Evolutionary conservation across 2,888 invertebrate genomes (phyloP), one percentile per base, ranked within the genome.

Genomic region (Caenorhabditis becei): DNA sequence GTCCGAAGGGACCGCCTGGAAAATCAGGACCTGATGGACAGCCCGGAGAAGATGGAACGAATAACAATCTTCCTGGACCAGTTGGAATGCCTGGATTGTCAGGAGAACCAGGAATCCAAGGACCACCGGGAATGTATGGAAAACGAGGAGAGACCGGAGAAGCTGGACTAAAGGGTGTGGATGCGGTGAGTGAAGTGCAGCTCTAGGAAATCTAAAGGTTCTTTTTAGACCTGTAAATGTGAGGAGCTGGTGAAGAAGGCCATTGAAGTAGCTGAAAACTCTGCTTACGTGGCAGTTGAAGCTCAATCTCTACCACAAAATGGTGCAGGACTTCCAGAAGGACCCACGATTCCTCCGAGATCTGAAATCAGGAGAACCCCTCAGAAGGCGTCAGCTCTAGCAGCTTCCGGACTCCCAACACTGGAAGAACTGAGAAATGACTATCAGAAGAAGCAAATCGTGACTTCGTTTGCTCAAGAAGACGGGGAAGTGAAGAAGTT

Each of bases 41-140:
- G 54, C 61, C 66, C 0, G 80, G 80, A 28, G 80, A 81, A 44
- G 77, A 81, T 62, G 80, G 80, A 11, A 67, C 71, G 11, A 81
- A 77, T 16, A 77, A 77, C 24, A 67, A 75, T 56, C 66, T 51
- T 0, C 66, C 67, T 16, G 80, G 80, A 28, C 71, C 77, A 0
- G 51, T 58, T 1, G 80, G 80, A 32, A 32, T 28, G 41, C 32
- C 59, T 5, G 80, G 80, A 24, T n/a, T 10, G 0, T 51, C 54
- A 3, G 80, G 80, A 35, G 51, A 62, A 10, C 14, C 37, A 1
- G 80, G 80, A 49, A 18, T 20, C 14, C 47, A 58, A 8, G 80
- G 80, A 28, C 28, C 32, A 0, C 10, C 10, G 10, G 80, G 77
- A 16, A 20, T 62, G 3, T 23, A 26, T 14, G 80, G 80, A n/a